These are phyloP conservation scores for Aphyosemion australe DNA, from an alignment of 2,113 vertebrate species.

Conservation along the genomic window DNA sequence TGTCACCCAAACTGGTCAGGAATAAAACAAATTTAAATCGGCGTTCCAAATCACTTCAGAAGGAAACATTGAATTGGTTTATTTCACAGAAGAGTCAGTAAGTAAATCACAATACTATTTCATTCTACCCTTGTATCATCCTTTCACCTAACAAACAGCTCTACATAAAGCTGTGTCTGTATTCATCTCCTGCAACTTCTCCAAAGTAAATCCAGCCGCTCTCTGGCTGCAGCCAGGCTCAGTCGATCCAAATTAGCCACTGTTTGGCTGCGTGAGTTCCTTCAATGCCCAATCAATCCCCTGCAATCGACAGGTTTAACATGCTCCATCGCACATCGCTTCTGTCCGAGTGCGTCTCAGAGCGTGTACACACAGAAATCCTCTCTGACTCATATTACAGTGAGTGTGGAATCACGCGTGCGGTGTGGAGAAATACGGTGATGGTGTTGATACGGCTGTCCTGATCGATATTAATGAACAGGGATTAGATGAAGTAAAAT, in stretches of 20 bases:
- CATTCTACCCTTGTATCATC: no score
- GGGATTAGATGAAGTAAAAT: constrained; percentile 46
- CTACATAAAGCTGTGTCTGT: constrained; percentile 49
- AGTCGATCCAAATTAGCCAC: constrained; percentile 73
- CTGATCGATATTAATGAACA: constrained; percentile 55
- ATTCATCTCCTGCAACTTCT: constrained; percentile 49
- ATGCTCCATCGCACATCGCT: constrained; percentile 47
- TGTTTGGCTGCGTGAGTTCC: constrained; percentile 70
- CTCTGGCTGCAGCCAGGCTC: constrained; percentile 31
- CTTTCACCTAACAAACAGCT: constrained; percentile 1
- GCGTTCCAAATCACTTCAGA: no score
- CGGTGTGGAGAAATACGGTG: constrained; percentile 40
- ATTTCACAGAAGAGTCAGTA: no score
- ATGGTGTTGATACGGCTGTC: constrained; percentile 23
- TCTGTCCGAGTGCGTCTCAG: constrained; percentile 4
- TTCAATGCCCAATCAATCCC: constrained; percentile 72
- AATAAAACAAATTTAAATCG: no score
- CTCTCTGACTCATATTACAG: background rate
- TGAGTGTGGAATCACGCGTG: background rate
- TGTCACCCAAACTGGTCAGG: no score
- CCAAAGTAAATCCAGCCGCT: constrained; percentile 40
- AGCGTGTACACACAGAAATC: background rate
- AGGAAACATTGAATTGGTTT: no score
- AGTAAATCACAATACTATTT: no score
- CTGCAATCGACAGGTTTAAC: constrained; percentile 62